Evolutionary conservation across 2,113 vertebrate genomes (phyloP).

Genomic region (Xenopus tropicalis): DNA sequence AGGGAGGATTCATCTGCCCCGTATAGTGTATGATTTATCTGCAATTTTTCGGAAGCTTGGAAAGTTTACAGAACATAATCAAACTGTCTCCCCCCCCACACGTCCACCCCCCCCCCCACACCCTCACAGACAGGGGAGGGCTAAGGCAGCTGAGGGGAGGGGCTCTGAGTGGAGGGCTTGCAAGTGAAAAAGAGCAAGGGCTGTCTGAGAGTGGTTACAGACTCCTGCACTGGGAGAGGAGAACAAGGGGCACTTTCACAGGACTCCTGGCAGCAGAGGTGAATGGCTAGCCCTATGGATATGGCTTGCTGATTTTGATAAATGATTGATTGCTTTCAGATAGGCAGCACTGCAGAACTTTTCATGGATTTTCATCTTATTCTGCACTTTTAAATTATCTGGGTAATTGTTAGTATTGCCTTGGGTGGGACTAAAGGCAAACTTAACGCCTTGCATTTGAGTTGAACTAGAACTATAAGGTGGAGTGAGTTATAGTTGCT

Average conservation of each 20-base stretch:
- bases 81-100: background rate
- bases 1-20: constrained; percentile 14
- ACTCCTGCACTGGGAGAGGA: constrained; percentile 17
- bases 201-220: constrained; percentile 1
- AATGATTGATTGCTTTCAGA: no score
- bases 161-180: constrained; percentile 29
- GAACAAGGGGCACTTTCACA: constrained; percentile 36
- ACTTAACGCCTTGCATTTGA: no score
- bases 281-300: constrained; percentile 16
- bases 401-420: no score
- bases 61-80: constrained; percentile 21
- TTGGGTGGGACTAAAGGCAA: no score
- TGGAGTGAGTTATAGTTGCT: no score
- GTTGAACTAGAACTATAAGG: no score
- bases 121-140: constrained; percentile 9
- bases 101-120: background rate
- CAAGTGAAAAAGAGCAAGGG: constrained; percentile 1
- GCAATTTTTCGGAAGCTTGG: constrained; percentile 19
- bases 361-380: no score
- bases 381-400: no score
- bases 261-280: constrained; percentile 12
- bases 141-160: constrained; percentile 23
- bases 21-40: constrained; percentile 21
- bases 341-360: no score
- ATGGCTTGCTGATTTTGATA: background rate